Conservation (phyloP, 2,113 vertebrate genomes). For the Podarcis cretensis region DNA sequence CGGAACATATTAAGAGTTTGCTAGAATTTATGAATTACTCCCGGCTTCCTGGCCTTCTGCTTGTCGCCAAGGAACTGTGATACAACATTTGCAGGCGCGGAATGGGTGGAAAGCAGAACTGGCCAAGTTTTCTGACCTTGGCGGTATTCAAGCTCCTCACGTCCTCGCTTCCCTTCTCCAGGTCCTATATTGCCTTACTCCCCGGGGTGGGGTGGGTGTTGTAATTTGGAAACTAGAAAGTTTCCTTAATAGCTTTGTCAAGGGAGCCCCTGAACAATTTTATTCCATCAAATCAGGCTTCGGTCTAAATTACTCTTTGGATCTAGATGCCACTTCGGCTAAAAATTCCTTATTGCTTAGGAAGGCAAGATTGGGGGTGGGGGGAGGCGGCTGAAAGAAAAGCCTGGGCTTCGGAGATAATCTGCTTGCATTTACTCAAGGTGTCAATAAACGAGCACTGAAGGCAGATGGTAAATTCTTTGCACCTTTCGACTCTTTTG, state of each 20-base stretch:
- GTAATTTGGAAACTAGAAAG: constrained; percentile 18
- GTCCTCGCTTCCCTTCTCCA: neutral
- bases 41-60: neutral
- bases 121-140: neutral
- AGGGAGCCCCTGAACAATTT: constrained; percentile 25
- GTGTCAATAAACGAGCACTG: neutral
- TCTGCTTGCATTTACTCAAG: neutral
- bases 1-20: neutral
- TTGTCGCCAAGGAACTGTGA: neutral
- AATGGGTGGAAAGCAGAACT: neutral
- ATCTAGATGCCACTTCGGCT: neutral
- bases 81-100: neutral
- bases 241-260: constrained; percentile 18
- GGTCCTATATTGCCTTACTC: neutral
- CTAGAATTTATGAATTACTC: neutral
- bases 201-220: neutral
- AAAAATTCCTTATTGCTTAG: neutral
- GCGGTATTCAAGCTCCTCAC: neutral
- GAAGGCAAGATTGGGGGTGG: neutral
- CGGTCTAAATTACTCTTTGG: neutral
- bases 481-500: neutral
- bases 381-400: neutral
- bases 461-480: neutral
- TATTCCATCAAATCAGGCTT: neutral
- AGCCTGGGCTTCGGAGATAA: neutral